A percentile compares a stretch with the other conserved stretches of the same genome.
Conservation (phyloP, 1,140 invertebrate species). For the Cherax destructor region DNA sequence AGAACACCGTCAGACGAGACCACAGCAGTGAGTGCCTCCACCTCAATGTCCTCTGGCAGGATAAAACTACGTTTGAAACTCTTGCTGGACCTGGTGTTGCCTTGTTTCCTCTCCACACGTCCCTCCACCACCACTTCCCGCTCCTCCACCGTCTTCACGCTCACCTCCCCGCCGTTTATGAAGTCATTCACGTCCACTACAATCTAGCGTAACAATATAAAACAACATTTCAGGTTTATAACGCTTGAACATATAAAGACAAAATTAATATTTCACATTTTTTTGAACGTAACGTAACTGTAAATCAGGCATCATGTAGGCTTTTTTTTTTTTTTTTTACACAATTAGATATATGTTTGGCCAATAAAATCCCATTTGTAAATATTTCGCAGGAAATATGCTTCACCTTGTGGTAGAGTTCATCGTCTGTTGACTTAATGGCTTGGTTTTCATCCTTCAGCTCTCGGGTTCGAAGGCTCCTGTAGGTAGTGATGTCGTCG, state of each 20-base stretch:
- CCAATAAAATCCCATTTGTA: neutral
- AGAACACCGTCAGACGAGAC: slow-evolving; percentile 34
- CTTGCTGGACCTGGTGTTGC: slow-evolving; percentile 42
- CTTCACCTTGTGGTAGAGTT: slow-evolving; percentile 33
- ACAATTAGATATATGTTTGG: neutral
- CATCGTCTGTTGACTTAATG: slow-evolving; percentile 33
- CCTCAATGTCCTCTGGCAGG: slow-evolving; percentile 15
- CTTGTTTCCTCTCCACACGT: slow-evolving; percentile 26
- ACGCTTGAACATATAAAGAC: too few species aligned
- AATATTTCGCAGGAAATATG: neutral
- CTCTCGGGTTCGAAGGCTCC: slow-evolving; percentile 17
- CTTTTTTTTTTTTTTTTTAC: too few species aligned
- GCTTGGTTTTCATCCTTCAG: slow-evolving; percentile 38
- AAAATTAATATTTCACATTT: too few species aligned
- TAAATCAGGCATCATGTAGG: too few species aligned
- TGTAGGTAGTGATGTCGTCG: slow-evolving; percentile 32
- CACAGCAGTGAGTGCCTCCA: slow-evolving; percentile 28
- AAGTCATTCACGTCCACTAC: slow-evolving; percentile 57
- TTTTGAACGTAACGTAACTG: too few species aligned
- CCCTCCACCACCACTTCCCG: slow-evolving; percentile 50
- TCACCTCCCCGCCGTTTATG: slow-evolving; percentile 44
- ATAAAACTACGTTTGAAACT: slow-evolving; percentile 43
- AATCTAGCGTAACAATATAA: neutral
- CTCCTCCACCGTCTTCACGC: slow-evolving; percentile 49
- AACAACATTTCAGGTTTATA: neutral